Base-by-base conservation (phyloP, 1,140 invertebrate species). In the Leucophenga varia region DNA sequence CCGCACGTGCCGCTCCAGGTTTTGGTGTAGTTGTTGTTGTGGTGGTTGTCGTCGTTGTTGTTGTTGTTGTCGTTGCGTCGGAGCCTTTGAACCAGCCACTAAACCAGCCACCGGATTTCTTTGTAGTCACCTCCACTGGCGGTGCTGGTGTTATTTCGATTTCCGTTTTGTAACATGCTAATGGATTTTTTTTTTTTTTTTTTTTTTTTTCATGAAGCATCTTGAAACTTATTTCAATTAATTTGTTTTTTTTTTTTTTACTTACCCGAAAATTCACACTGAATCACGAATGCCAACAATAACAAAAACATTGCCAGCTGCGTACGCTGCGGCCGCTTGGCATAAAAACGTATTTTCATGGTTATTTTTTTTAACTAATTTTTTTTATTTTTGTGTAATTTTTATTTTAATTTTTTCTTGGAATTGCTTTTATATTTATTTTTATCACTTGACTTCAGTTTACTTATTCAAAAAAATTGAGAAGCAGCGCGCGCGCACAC, bases 101-200 rank as follows among this genome's bases (percentile, higher is more conserved):
- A 17, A 74, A 74, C 57, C 64, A 74, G 31, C 71, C 47, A 18
- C 44, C 61, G 3, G 64, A 61, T 31, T 71, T 73, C 25, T 74
- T 69, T 35, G 71, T 74, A 0, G 71, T 73, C 0, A 41, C 30
- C 42, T 74, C 71, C 17, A 59, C 58, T 4, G 55, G 20, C 2
- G 65, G 70, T 8, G 55, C 56, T 0, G 70, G 65, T 1, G 71
- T 73, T 42, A 72, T 71, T 41, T 61, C 52, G 9, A 72, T 46
- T 32, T 72, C 69, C 36, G 50, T 69, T 25, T 57, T 65, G 36
- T 72, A 72, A 45, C 49, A 59, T 39, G 50, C 69, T 72, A n/a
- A 13, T 17, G 3, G 28, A 16, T 35, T 30, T 19, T 22, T 25
- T 25, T 25, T 25, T 25, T 25, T 25, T 5, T 5, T 25, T 25